Percentiles rank a stretch among this genome's conserved stretches.
phyloP scores from a whole-genome alignment of 2,888 invertebrate genomes.

The Apamea epomidion region DNA sequence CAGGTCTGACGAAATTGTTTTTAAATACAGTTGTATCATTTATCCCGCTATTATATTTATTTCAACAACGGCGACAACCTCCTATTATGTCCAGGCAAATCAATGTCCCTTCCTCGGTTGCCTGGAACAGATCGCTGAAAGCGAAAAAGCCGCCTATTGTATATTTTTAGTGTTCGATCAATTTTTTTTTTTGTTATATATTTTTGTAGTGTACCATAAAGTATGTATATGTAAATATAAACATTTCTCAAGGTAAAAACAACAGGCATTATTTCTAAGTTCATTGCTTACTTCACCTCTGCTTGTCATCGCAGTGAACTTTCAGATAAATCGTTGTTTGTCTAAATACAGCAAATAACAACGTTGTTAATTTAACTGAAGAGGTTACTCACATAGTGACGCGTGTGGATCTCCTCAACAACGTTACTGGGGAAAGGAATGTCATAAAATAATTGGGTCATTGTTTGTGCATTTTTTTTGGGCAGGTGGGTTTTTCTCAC shows the following conservation, averaged over 20 bases:
- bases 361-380: slow-evolving; percentile 6
- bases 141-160: too few relatives aligned
- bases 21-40: background rate
- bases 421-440: slow-evolving; percentile 31
- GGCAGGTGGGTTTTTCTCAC: background rate
- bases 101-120: too few relatives aligned
- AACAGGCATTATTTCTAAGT: slow-evolving; percentile 23
- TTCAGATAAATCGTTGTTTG: slow-evolving; percentile 52
- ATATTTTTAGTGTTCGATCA: too few relatives aligned
- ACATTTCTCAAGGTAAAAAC: slow-evolving; percentile 19
- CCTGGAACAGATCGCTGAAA: too few relatives aligned
- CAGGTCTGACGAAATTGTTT: slow-evolving; percentile 1
- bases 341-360: slow-evolving; percentile 43
- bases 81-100: too few relatives aligned
- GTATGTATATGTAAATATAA: too few relatives aligned
- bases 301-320: slow-evolving; percentile 34
- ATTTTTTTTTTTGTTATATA: too few relatives aligned
- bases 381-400: slow-evolving; percentile 43
- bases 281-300: slow-evolving; percentile 49
- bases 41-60: slow-evolving; percentile 7
- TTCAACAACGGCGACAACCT: too few relatives aligned
- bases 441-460: slow-evolving; percentile 55
- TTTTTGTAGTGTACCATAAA: too few relatives aligned
- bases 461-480: slow-evolving; percentile 22
- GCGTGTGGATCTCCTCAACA: background rate